Base-by-base conservation (phyloP, 2,888 invertebrate genomes). In the Galerucella calmariensis region DNA sequence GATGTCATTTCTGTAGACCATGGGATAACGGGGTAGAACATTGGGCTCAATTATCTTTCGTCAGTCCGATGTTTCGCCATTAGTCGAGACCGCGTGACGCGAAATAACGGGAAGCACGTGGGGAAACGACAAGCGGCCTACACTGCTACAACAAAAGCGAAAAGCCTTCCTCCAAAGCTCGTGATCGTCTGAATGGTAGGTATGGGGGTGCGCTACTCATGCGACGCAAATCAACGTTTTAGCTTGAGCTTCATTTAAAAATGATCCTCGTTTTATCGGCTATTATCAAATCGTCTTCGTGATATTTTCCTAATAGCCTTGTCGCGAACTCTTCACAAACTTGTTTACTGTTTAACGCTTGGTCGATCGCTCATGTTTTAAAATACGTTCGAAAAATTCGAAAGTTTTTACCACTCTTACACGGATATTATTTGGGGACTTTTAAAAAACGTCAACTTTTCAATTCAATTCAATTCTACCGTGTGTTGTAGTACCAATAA, bases 171-270 rank as follows among this genome's bases (percentile, higher is more conserved):
- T 76, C 69, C 73, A 83, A 82, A 82, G 82, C 82, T 81, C 80
- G 79, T 78, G 78, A 82, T 81, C 80, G 78, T 79, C 77, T 80
- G 78, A 80, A 80, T 81, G 80, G 81, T 79, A 79, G 80, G 80
- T 78, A 82, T 79, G 80, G 81, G 82, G 82, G 82, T 83, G 83
- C 83, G 83, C 81, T 78, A 80, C 76, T 77, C 76, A 77, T 74
- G 77, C 82, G 81, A 81, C 83, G 80, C 81, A 80, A 76, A 80
- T 78, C 79, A 79, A 76, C 77, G 70, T 76, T 77, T 78, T 77
- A 77, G 81, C 78, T 77, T 75, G 80, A 80, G 80, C 81, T 81
- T 78, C 81, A 81, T 81, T 81, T 79, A 80, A 80, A 79, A 80
- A 78, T 79, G 77, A 79, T 81, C 78, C 79, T 78, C 78, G 79